Percentiles rank a stretch among this genome's conserved stretches.
Conservation (phyloP, 1,140 invertebrate genomes). For the Penaeus vannamei region DNA sequence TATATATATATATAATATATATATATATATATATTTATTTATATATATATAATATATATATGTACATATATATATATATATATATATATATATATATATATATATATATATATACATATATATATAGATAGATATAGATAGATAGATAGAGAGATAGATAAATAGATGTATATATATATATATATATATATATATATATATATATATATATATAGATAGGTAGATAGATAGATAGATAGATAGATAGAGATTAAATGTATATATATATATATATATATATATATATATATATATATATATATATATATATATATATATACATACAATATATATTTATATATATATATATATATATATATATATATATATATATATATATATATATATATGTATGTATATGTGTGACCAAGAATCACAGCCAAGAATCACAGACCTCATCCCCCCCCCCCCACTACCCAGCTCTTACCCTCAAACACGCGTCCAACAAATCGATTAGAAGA, state of each 20-base stretch:
- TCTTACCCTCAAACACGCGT: too few relatives aligned
- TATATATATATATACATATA: slow-evolving; percentile 19
- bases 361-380: not conserved
- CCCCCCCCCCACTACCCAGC: too few relatives aligned
- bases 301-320: slow-evolving; percentile 3
- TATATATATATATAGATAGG: too few relatives aligned
- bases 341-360: slow-evolving; percentile 5
- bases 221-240: too few relatives aligned
- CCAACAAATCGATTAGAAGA: too few relatives aligned
- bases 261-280: slow-evolving; percentile 7
- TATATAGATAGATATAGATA: slow-evolving; percentile 9
- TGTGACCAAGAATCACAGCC: too few relatives aligned
- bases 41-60: not conserved
- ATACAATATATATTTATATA: slow-evolving; percentile 16
- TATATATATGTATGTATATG: slow-evolving; percentile 23
- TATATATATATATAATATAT: slow-evolving; percentile 24
- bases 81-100: slow-evolving; percentile 22
- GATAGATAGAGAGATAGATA: not conserved
- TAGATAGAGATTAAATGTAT: too few relatives aligned
- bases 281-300: not conserved
- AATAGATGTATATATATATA: not conserved
- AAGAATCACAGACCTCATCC: too few relatives aligned
- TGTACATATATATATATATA: slow-evolving; percentile 10
- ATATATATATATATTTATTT: not conserved
- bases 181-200: too few relatives aligned